Percentiles rank a stretch among this genome's conserved stretches.
These are phyloP conservation scores for Xestia sexstrigata DNA, from an alignment of 2,888 invertebrate species.

Conservation along the genomic window DNA sequence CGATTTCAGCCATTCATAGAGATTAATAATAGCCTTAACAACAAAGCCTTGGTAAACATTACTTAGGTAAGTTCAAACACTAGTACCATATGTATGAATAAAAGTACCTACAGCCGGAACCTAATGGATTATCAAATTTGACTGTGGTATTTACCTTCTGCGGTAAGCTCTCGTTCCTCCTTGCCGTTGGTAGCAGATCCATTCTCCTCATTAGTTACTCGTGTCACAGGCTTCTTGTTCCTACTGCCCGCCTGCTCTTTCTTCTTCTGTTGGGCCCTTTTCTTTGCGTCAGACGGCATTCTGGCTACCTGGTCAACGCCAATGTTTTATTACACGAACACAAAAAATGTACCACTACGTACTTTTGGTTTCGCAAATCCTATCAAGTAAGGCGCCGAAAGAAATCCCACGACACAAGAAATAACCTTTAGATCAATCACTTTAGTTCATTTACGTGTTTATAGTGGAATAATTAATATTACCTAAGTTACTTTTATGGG, in stretches of 20 bases:
- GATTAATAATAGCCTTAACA: background rate
- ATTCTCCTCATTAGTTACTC: slow-evolving; percentile 90
- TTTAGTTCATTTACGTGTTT: slow-evolving; percentile 44
- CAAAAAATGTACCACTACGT: slow-evolving; percentile 50
- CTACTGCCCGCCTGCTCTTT: slow-evolving; percentile 97
- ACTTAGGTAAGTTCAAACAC: background rate
- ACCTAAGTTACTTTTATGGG: slow-evolving; percentile 78
- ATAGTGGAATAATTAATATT: slow-evolving; percentile 61
- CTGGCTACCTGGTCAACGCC: slow-evolving; percentile 70
- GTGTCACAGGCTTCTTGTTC: slow-evolving; percentile 89
- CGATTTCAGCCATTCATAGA: background rate
- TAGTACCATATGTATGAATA: no score
- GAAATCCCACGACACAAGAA: slow-evolving; percentile 13
- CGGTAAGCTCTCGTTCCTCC: slow-evolving; percentile 92
- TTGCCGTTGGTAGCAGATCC: slow-evolving; percentile 87
- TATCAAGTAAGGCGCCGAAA: background rate
- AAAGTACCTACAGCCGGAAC: background rate
- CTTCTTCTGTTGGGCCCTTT: slow-evolving; percentile 99
- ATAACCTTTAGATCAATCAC: slow-evolving; percentile 40
- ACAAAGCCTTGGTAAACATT: slow-evolving; percentile 27
- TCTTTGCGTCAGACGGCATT: slow-evolving; percentile 99
- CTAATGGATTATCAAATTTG: slow-evolving; percentile 54
- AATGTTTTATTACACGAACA: slow-evolving; percentile 67
- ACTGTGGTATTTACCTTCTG: slow-evolving; percentile 91
- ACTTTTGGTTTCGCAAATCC: slow-evolving; percentile 29